phyloP scores from a whole-genome alignment of 2,797 vertebrate species.

The Jordanella pulchra region DNA sequence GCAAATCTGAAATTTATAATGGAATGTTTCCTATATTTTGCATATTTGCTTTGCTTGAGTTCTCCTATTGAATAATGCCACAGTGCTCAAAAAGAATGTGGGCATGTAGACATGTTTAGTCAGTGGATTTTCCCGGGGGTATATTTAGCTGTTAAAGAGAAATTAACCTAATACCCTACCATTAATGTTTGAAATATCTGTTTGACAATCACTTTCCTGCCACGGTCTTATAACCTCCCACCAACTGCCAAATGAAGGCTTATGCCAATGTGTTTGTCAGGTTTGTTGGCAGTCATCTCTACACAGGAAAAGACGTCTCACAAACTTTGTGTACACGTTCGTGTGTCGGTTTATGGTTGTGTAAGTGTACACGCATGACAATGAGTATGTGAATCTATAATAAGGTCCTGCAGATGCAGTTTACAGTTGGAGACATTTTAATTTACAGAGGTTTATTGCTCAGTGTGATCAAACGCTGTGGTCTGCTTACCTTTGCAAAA shows the following conservation, averaged over 20 bases:
- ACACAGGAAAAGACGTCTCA: slow-evolving; percentile 21
- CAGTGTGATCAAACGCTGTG: background rate
- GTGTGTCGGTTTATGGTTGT: slow-evolving; percentile 21
- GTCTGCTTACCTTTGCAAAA: background rate
- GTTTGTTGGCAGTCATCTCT: slow-evolving; percentile 20
- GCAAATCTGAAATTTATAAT: background rate
- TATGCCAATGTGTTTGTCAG: slow-evolving; percentile 28
- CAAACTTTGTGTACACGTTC: slow-evolving; percentile 25
- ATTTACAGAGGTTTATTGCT: slow-evolving; percentile 7
- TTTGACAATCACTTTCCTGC: slow-evolving; percentile 46
- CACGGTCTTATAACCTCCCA: slow-evolving; percentile 36
- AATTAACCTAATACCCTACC: slow-evolving; percentile 55
- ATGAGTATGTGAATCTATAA: slow-evolving; percentile 25
- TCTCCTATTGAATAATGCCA: slow-evolving; percentile 3
- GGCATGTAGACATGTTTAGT: slow-evolving; percentile 1
- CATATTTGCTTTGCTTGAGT: background rate
- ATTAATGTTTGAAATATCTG: slow-evolving; percentile 54
- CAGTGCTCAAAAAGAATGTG: slow-evolving; percentile 2
- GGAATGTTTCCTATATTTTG: background rate
- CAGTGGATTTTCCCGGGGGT: slow-evolving; percentile 25
- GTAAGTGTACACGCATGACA: slow-evolving; percentile 13
- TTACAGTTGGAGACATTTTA: slow-evolving; percentile 6
- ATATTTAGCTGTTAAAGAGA: slow-evolving; percentile 43
- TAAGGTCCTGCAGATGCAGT: slow-evolving; percentile 11
- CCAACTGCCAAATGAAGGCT: slow-evolving; percentile 36